These are phyloP conservation scores for Elgonia sp. DNA, from an alignment of 2,888 invertebrate genomes.

Conservation along the genomic window DNA sequence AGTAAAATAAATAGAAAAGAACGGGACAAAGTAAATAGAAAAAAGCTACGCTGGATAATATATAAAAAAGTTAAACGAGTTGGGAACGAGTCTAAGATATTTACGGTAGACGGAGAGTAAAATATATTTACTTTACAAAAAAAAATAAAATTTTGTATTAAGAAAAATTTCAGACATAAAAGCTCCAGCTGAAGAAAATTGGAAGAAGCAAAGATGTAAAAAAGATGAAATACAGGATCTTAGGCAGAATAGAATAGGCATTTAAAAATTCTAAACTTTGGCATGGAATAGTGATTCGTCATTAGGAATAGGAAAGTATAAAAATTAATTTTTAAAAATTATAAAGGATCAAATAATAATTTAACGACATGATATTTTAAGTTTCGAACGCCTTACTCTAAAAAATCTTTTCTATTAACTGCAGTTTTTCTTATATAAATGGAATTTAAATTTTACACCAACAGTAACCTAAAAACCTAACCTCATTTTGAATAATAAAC, in stretches of 20 bases:
- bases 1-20: slow-evolving; percentile 31
- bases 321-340: too few species aligned
- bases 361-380: too few species aligned
- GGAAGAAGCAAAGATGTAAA: neutral
- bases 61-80: slow-evolving; percentile 24
- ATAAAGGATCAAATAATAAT: too few species aligned
- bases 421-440: too few species aligned
- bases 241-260: neutral
- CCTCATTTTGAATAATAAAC: too few species aligned
- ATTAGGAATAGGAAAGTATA: too few species aligned
- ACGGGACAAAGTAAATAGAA: slow-evolving; percentile 26
- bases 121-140: slow-evolving; percentile 13
- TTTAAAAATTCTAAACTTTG: slow-evolving; percentile 2
- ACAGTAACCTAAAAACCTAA: too few species aligned
- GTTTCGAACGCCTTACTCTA: too few species aligned
- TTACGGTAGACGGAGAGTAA: slow-evolving; percentile 24
- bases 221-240: slow-evolving; percentile 7
- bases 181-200: neutral
- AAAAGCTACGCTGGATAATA: neutral
- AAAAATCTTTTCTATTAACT: too few species aligned
- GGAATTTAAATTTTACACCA: too few species aligned
- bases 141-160: slow-evolving; percentile 34
- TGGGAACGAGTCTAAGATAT: slow-evolving; percentile 32
- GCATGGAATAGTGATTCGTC: too few species aligned
- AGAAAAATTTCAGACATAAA: slow-evolving; percentile 26